Evolutionary conservation across 2,797 vertebrate species (phyloP).

Genomic region (Enteromius radiatus): DNA sequence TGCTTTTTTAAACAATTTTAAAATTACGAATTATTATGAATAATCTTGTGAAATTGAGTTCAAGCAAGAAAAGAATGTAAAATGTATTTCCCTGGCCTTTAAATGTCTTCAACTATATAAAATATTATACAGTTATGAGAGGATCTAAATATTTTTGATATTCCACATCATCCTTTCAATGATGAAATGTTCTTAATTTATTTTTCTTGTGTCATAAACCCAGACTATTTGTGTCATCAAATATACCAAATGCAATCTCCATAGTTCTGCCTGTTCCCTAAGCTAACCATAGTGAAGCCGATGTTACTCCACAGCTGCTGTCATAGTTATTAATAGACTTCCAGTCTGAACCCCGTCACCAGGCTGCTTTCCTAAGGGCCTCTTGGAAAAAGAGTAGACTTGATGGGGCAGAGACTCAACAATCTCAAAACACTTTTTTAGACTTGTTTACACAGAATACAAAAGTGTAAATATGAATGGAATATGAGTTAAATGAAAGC

Average conservation of each 20-base stretch:
- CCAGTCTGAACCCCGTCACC: slow-evolving; percentile 64
- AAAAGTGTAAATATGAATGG: neutral
- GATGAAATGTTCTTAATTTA: slow-evolving; percentile 9
- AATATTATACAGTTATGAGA: neutral
- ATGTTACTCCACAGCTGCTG: slow-evolving; percentile 60
- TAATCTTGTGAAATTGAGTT: too few relatives aligned
- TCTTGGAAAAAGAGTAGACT: slow-evolving; percentile 51
- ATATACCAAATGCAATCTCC: slow-evolving; percentile 32
- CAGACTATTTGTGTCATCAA: slow-evolving; percentile 25
- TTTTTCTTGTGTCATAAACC: slow-evolving; percentile 11
- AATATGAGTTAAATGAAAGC: neutral
- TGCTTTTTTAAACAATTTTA: too few relatives aligned
- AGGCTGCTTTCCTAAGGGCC: slow-evolving; percentile 60
- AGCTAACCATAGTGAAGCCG: slow-evolving; percentile 33
- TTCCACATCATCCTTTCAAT: neutral
- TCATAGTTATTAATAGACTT: slow-evolving; percentile 61
- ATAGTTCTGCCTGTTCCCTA: slow-evolving; percentile 29
- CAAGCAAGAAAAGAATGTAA: neutral
- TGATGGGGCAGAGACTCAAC: slow-evolving; percentile 12
- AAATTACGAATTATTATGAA: too few relatives aligned
- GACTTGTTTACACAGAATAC: neutral
- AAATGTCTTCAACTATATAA: neutral
- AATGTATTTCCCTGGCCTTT: neutral
- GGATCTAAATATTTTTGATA: slow-evolving; percentile 1
- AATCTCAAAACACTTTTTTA: slow-evolving; percentile 12